These are phyloP conservation scores for Symphodus melops DNA, from an alignment of 2,113 vertebrate species.

Conservation along the genomic window DNA sequence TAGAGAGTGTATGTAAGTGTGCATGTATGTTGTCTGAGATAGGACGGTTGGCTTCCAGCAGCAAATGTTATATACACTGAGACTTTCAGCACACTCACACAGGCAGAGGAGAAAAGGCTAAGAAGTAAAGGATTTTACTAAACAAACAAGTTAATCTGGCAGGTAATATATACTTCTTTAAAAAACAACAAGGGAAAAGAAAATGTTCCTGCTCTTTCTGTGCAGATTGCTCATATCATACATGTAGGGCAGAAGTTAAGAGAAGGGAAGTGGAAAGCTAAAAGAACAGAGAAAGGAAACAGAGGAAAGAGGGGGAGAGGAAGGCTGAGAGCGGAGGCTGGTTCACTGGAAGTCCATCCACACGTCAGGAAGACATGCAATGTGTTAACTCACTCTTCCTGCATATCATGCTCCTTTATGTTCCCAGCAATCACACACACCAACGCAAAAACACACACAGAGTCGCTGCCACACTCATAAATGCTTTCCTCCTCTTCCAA, in stretches of 20 bases:
- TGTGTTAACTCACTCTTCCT: conserved; percentile 54
- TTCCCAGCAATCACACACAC: conserved; percentile 23
- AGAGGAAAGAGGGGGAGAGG: conserved; percentile 27
- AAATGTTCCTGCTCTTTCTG: background rate
- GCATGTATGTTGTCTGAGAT: conserved; percentile 20
- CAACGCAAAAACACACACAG: background rate
- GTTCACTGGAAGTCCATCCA: conserved; percentile 48
- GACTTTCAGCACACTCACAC: conserved; percentile 62
- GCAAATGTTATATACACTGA: conserved; percentile 64
- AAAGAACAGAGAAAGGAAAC: conserved; percentile 61
- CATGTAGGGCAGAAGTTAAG: background rate
- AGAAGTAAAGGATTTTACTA: conserved; percentile 1
- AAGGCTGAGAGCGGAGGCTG: conserved; percentile 4
- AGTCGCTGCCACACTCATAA: conserved; percentile 2
- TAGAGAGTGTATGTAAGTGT: conserved; percentile 18
- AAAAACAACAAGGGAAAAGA: background rate
- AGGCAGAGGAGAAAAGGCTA: conserved; percentile 20
- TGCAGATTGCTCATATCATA: background rate
- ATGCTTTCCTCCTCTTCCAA: conserved; percentile 11
- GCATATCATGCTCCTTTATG: conserved; percentile 30
- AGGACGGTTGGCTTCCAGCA: conserved; percentile 48
- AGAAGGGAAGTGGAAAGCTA: background rate
- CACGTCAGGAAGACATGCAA: conserved; percentile 27
- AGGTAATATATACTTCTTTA: background rate
- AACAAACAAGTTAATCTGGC: background rate